These are phyloP conservation scores for Drosophila arawakana DNA, from an alignment of 1,140 invertebrate species.

Conservation along the genomic window DNA sequence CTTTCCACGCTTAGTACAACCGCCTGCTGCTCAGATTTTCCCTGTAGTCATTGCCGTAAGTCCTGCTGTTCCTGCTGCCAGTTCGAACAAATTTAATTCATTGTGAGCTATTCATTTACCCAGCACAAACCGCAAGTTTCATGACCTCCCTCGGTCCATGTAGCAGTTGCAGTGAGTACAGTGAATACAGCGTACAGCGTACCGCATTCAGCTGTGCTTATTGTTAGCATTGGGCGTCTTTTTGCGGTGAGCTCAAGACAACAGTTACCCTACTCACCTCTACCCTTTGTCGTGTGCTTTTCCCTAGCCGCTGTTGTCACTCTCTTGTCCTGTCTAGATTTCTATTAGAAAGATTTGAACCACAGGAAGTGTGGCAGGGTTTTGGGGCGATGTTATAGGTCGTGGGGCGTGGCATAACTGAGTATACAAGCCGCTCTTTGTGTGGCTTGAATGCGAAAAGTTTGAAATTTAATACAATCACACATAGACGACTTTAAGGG, in stretches of 20 bases:
- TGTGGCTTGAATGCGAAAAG: slow-evolving; percentile 16
- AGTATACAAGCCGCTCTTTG: neutral
- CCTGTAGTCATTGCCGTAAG: neutral
- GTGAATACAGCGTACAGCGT: neutral
- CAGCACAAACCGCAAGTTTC: slow-evolving; percentile 46
- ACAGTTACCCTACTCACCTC: slow-evolving; percentile 6
- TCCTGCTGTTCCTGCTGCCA: slow-evolving; percentile 10
- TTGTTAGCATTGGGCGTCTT: slow-evolving; percentile 25
- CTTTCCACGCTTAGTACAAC: slow-evolving; percentile 36
- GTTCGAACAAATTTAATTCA: slow-evolving; percentile 67
- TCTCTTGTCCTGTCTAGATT: slow-evolving; percentile 10
- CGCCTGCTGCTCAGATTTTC: slow-evolving; percentile 31
- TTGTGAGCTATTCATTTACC: slow-evolving; percentile 70
- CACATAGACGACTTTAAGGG: slow-evolving; percentile 3
- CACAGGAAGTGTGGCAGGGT: neutral
- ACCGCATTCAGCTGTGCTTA: slow-evolving; percentile 14
- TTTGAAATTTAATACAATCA: slow-evolving; percentile 15
- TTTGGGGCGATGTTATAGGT: no score
- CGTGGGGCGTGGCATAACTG: slow-evolving; percentile 11
- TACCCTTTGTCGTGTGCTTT: neutral
- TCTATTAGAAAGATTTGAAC: slow-evolving; percentile 36
- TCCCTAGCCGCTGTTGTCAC: neutral
- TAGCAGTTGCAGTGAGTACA: neutral
- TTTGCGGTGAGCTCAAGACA: slow-evolving; percentile 22
- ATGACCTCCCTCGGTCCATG: slow-evolving; percentile 6